A percentile compares a stretch with the other conserved stretches of the same genome.
These are phyloP conservation scores for Delphinus delphis DNA, from an alignment of 2,113 vertebrate genomes.

Conservation along the genomic window DNA sequence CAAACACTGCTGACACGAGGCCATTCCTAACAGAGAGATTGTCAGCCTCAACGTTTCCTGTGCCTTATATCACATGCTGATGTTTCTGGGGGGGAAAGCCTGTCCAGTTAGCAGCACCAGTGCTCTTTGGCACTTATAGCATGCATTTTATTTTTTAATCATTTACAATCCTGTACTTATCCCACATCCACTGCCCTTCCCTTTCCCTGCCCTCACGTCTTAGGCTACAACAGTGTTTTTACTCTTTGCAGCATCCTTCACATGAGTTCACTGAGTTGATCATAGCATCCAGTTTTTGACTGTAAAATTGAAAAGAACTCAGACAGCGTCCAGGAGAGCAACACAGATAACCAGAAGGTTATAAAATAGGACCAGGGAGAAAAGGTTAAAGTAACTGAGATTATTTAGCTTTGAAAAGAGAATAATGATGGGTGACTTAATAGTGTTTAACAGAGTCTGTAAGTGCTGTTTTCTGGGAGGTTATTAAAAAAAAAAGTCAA, in stretches of 20 bases:
- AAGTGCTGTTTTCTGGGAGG: conserved; percentile 2
- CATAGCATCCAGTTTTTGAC: background rate
- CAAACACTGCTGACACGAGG: background rate
- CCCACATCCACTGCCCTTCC: accelerated
- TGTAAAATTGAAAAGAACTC: conserved; percentile 13
- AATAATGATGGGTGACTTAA: background rate
- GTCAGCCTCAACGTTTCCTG: background rate
- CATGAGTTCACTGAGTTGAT: background rate
- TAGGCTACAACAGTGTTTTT: background rate
- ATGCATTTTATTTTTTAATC: background rate
- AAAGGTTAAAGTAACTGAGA: conserved; percentile 31
- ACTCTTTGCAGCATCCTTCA: background rate
- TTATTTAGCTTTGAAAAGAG: conserved; percentile 38
- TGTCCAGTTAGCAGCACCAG: background rate
- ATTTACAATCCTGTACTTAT: background rate
- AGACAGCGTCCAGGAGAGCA: background rate
- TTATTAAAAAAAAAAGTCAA: background rate
- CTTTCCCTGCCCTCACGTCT: background rate
- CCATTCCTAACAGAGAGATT: background rate
- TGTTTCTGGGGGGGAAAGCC: background rate
- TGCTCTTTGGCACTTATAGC: background rate
- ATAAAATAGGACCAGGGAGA: background rate
- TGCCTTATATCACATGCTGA: accelerated
- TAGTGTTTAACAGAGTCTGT: background rate
- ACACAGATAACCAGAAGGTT: background rate